These are phyloP conservation scores for Scaptomyza flava DNA, from an alignment of 2,888 invertebrate genomes.

Conservation along the genomic window DNA sequence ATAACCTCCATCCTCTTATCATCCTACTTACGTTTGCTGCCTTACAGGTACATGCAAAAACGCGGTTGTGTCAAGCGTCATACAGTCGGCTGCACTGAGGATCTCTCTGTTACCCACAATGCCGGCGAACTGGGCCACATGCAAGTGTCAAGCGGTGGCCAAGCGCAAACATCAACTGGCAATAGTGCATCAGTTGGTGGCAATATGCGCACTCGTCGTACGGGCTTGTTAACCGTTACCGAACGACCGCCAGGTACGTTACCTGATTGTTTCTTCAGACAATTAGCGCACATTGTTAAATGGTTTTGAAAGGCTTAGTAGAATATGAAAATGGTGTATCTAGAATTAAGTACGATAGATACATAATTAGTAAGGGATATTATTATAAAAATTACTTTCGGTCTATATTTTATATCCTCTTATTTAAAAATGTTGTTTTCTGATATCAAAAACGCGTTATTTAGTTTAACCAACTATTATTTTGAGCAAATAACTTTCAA, in stretches of 20 bases:
- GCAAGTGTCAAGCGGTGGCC: constrained; percentile 44
- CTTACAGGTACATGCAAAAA: constrained; percentile 90
- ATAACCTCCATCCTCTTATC: not conserved
- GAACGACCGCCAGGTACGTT: constrained; percentile 92
- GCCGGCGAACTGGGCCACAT: constrained; percentile 51
- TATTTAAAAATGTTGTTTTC: too few species aligned
- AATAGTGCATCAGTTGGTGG: constrained; percentile 49
- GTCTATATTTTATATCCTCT: too few species aligned
- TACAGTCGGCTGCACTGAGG: constrained; percentile 91
- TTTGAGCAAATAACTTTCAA: not conserved
- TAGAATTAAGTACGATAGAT: too few species aligned
- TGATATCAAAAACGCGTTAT: not conserved
- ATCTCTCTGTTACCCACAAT: constrained; percentile 83
- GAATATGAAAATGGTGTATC: not conserved
- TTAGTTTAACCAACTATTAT: not conserved
- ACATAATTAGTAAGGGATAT: too few species aligned
- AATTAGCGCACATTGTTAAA: too few species aligned
- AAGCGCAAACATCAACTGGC: constrained; percentile 56
- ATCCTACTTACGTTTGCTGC: not conserved
- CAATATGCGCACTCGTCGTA: constrained; percentile 89
- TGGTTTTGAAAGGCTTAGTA: not conserved
- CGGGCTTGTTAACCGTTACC: constrained; percentile 93
- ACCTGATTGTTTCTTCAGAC: too few species aligned
- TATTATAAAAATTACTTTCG: too few species aligned
- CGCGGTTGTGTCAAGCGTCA: constrained; percentile 91